Base-by-base conservation (phyloP, 1,140 invertebrate genomes). In the Phocides pigmalion region DNA sequence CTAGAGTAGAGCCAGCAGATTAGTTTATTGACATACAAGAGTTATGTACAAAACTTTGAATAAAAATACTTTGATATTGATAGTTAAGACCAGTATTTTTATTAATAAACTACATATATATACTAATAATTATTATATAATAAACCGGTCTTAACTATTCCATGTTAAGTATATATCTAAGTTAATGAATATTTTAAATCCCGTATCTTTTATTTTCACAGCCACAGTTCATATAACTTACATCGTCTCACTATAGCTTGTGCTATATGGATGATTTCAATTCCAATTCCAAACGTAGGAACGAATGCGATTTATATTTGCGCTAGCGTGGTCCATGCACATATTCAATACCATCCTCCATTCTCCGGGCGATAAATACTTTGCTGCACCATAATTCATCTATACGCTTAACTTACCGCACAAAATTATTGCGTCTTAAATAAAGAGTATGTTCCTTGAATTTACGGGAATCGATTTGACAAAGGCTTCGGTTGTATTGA, bases 291-390 rank as follows among this genome's bases (percentile, higher is more conserved):
- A 15, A 35, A 35, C 32, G 25, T 51, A 51, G 25, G 9, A 16
- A 35, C 32, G 8, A 16, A 51, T 51, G 32, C 25, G 49, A 51
- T 51, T 51, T 51, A 50, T 50, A 51, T 51, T 51, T 51, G 49
- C 49, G 32, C 49, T 51, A 11, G 47, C 22, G 46, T 37, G 16
- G 49, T 37, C 9, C 28, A 37, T 8, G 28, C 35, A 35, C 49
- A 16, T 37, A 19, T 22, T 19, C 35, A 35, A n/a, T 49, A 35
- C 32, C 12, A 17, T 32, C 25, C 6, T 17, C 25, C 12, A 15
- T 51, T 51, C 49, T 19, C 15, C 12, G 14, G 15, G 28, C 35
- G 25, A 50, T 50, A 50, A 12, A 19, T 35, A 32, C 25, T 28
- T 16, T 32, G n/a, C 28, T 16, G 28, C 35, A 17, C 25, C 49